Conservation (phyloP, 2,113 vertebrate genomes). For the Phoxinus phoxinus region DNA sequence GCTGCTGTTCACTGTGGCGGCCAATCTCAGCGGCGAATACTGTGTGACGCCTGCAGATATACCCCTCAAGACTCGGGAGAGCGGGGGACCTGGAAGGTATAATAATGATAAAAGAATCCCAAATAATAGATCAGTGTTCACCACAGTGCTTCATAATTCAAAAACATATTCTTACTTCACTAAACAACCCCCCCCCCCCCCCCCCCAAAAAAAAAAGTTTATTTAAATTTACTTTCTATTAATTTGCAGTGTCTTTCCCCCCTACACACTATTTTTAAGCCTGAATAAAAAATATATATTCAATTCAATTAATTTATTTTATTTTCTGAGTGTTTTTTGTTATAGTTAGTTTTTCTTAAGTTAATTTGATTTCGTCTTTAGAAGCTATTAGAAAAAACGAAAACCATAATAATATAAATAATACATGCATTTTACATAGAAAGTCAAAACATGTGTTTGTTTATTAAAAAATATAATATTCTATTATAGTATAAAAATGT, state of each 20-base stretch:
- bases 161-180: not conserved
- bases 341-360: not conserved
- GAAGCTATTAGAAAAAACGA: not conserved
- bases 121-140: not conserved
- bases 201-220: too few species aligned
- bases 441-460: not conserved
- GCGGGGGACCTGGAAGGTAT: constrained; percentile 54
- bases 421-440: not conserved
- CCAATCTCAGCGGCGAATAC: constrained; percentile 57
- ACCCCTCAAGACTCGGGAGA: constrained; percentile 63
- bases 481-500: too few species aligned
- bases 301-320: too few species aligned
- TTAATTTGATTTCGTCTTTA: not conserved
- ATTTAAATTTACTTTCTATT: not conserved
- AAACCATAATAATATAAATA: not conserved
- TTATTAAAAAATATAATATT: not conserved
- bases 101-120: not conserved
- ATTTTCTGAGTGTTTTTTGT: not conserved
- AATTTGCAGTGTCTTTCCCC: not conserved
- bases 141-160: not conserved
- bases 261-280: too few species aligned
- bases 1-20: constrained; percentile 67
- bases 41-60: constrained; percentile 55
- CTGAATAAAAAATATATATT: too few species aligned
- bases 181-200: too few species aligned